phyloP scores from a whole-genome alignment of 2,113 vertebrate species.

The Bubo blakistoni region DNA sequence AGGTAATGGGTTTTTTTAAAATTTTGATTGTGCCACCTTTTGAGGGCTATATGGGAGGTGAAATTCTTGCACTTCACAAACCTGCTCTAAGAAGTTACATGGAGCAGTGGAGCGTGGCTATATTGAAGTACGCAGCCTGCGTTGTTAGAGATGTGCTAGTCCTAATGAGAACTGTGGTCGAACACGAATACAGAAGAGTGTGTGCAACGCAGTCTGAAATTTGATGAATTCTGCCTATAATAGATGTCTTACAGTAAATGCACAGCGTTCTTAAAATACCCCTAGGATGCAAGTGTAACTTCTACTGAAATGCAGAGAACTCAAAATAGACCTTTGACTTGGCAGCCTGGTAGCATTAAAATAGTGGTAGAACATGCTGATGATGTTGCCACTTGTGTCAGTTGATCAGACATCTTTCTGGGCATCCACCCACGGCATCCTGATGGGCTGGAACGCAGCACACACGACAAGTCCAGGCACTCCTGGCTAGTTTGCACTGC shows the following conservation, averaged over 20 bases:
- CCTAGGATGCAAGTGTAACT: neutral
- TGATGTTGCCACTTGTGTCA: neutral
- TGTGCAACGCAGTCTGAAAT: too few species aligned
- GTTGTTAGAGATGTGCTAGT: neutral
- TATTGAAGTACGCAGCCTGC: too few species aligned
- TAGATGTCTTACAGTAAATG: neutral
- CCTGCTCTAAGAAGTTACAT: neutral
- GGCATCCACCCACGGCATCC: neutral
- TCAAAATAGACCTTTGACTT: neutral
- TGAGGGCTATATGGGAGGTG: neutral
- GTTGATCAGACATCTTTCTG: too few species aligned
- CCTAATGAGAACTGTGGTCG: neutral
- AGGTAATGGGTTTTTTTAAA: neutral
- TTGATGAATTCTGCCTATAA: neutral
- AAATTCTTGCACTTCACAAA: neutral
- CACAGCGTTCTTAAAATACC: neutral
- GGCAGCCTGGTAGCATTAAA: neutral
- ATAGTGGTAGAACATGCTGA: neutral
- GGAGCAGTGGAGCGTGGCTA: fast-evolving
- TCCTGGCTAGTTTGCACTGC: too few species aligned
- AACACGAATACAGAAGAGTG: fast-evolving
- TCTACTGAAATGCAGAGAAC: neutral
- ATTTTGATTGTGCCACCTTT: neutral
- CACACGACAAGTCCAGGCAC: neutral
- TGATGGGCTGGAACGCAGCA: fast-evolving